phyloP scores from a whole-genome alignment of 2,797 vertebrate genomes.

The Aeoliscus strigatus region DNA sequence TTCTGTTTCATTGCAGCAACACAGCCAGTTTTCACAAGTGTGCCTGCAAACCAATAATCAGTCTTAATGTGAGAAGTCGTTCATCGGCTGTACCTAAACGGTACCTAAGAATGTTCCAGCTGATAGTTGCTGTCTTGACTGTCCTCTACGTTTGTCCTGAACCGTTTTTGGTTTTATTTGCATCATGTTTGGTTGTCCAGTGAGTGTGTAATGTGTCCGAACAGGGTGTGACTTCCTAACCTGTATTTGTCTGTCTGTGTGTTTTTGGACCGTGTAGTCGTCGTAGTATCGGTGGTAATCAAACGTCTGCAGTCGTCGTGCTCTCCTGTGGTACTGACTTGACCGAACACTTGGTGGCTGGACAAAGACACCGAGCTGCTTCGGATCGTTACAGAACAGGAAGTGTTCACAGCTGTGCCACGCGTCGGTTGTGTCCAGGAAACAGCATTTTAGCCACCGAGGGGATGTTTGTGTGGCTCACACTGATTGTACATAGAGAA shows the following conservation, averaged over 20 bases:
- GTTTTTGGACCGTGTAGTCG: too few species aligned
- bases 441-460: slow-evolving; percentile 49
- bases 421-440: slow-evolving; percentile 28
- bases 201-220: slow-evolving; percentile 26
- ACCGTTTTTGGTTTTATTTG: slow-evolving; percentile 15
- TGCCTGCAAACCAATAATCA: slow-evolving; percentile 34
- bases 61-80: slow-evolving; percentile 45
- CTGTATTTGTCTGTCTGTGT: slow-evolving; percentile 35
- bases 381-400: too few species aligned
- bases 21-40: slow-evolving; percentile 15
- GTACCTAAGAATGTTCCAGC: slow-evolving; percentile 45
- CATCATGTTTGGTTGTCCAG: slow-evolving; percentile 37
- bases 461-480: slow-evolving; percentile 47
- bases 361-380: slow-evolving; percentile 34
- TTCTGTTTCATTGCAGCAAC: slow-evolving; percentile 18
- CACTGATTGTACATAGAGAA: slow-evolving; percentile 71
- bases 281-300: slow-evolving; percentile 24
- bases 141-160: slow-evolving; percentile 32
- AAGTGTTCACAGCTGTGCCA: slow-evolving; percentile 26
- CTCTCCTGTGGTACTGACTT: slow-evolving; percentile 42
- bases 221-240: slow-evolving; percentile 22
- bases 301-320: slow-evolving; percentile 34
- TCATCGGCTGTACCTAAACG: slow-evolving; percentile 3
- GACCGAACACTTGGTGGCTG: slow-evolving; percentile 40
- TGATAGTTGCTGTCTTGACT: slow-evolving; percentile 18